A percentile compares a stretch with the other conserved stretches of the same genome.
Conservation (phyloP, 2,888 invertebrate genomes). For the Oxycera nigricornis region DNA sequence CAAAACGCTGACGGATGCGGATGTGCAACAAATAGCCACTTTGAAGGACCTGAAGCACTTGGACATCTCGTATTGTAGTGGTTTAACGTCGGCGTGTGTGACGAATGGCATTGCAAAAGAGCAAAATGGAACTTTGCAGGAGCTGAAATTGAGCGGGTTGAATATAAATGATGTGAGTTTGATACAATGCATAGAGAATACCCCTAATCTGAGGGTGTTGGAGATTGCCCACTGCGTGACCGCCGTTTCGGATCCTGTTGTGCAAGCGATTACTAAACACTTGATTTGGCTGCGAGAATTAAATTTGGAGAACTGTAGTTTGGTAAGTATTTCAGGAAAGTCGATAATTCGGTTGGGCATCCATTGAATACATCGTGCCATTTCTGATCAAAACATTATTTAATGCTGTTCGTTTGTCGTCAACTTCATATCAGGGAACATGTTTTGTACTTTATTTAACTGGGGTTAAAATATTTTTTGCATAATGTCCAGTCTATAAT, state of each 20-base stretch:
- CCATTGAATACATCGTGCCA: no score
- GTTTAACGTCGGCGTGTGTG: slow-evolving; percentile 69
- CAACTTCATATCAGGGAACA: no score
- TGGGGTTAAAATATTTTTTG: no score
- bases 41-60: slow-evolving; percentile 66
- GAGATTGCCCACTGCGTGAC: slow-evolving; percentile 74
- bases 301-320: slow-evolving; percentile 71
- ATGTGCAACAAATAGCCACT: slow-evolving; percentile 65
- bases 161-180: slow-evolving; percentile 70
- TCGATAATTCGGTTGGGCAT: no score
- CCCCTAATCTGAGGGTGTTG: slow-evolving; percentile 67
- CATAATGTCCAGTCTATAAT: no score
- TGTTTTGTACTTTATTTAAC: no score
- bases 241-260: slow-evolving; percentile 73
- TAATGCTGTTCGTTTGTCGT: no score
- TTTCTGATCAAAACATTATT: no score
- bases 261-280: slow-evolving; percentile 73
- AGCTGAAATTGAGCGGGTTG: slow-evolving; percentile 67
- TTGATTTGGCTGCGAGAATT: slow-evolving; percentile 68
- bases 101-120: slow-evolving; percentile 67
- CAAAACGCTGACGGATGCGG: slow-evolving; percentile 69
- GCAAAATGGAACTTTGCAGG: slow-evolving; percentile 63
- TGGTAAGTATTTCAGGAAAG: slow-evolving; percentile 60
- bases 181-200: slow-evolving; percentile 66
- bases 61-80: slow-evolving; percentile 74